Evolutionary conservation across 1,140 invertebrate genomes (phyloP), one percentile per base, ranked within the genome.

Genomic region (Drosophila kepulauana): DNA sequence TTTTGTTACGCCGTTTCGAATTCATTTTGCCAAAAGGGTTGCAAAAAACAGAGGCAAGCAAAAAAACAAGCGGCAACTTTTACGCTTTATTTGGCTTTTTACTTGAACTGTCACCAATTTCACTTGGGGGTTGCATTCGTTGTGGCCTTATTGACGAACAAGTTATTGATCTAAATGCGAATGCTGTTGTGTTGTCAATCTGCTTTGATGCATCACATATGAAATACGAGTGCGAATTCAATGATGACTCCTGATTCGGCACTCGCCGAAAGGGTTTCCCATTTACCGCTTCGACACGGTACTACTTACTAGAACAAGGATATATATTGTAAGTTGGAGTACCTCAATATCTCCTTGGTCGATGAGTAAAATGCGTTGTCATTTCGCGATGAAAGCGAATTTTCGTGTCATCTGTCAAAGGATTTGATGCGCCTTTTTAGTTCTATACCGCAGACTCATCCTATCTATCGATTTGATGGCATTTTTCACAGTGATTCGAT

Each of bases 151-250:
- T 57, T 52, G 15, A 35, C 6, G 48, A n/a, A 52, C 48, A 54
- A 79, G 68, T 84, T 88, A 89, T 88, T 88, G 84, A 88, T 78
- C 85, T 78, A 77, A 78, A 80, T 80, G 63, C n/a, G 80, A 80
- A 78, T 80, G 63, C 41, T 43, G 41, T 75, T 70, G 80, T 67
- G 79, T 85, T 88, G 85, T 89, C 85, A 88, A 89, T 88, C 81
- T 75, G 75, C 70, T 78, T 79, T 88, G 85, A 88, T 89, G 85
- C 75, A 89, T 88, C 58, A 70, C 79, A 87, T 88, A 87, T 88
- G 51, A 54, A 54, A 54, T 78, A 73, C 49, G 51, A 51, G 30
- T 8, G 13, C 8, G 13, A 33, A 33, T 33, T 6, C 30, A 33
- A 16, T 38, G 8, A 57, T 57, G 54, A 38, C 75, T 69, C 70